A percentile compares a stretch with the other conserved stretches of the same genome.
These are phyloP conservation scores for Watsonalla binaria DNA, from an alignment of 2,888 invertebrate genomes.

Conservation along the genomic window DNA sequence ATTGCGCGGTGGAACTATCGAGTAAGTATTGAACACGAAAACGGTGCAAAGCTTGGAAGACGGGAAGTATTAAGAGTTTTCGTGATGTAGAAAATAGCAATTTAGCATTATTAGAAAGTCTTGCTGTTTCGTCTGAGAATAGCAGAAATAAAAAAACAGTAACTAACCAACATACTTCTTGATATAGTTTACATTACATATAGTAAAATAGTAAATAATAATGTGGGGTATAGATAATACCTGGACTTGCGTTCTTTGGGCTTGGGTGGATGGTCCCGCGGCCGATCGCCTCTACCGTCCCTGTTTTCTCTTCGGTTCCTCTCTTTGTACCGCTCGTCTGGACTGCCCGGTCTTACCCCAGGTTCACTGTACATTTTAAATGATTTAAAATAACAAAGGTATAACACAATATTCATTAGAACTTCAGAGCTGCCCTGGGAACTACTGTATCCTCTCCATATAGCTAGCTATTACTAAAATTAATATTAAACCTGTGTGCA, in stretches of 20 bases:
- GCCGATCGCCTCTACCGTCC: not conserved
- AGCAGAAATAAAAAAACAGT: no score
- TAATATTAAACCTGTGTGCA: not conserved
- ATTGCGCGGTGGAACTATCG: no score
- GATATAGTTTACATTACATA: no score
- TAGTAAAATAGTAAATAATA: not conserved
- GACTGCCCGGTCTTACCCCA: constrained; percentile 38
- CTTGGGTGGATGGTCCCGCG: constrained; percentile 7
- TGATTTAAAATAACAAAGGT: not conserved
- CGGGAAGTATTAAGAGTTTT: no score
- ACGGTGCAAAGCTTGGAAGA: no score
- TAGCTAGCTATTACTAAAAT: not conserved
- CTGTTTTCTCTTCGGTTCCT: constrained; percentile 21
- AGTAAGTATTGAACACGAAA: no score
- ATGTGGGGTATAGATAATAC: constrained; percentile 17
- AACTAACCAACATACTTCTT: no score
- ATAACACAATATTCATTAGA: not conserved
- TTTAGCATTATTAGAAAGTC: no score
- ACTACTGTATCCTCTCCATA: no score
- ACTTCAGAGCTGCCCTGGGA: not conserved
- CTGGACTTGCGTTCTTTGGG: constrained; percentile 46
- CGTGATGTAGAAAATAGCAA: no score
- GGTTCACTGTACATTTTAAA: constrained; percentile 25
- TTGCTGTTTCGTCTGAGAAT: no score
- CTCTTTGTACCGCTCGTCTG: constrained; percentile 45